Conservation (phyloP, 2,888 invertebrate species). For the Vandiemenella viatica region DNA sequence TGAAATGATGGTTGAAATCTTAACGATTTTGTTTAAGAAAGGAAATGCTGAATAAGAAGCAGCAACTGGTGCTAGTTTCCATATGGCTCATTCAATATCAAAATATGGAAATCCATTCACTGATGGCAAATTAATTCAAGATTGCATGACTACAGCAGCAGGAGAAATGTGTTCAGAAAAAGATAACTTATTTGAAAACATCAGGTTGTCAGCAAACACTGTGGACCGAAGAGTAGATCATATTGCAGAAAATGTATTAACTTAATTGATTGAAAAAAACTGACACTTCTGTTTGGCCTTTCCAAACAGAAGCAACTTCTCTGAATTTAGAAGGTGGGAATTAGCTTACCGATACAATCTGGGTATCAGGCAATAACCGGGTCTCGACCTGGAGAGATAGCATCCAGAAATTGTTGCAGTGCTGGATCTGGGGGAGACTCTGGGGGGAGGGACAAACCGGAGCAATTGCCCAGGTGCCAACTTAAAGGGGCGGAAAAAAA, state of each 20-base stretch:
- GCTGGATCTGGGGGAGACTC: no score
- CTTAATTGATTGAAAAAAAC: background rate
- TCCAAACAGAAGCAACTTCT: no score
- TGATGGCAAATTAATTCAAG: background rate
- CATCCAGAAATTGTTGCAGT: no score
- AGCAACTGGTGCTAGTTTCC: background rate
- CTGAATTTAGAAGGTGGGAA: no score
- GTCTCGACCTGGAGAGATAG: no score
- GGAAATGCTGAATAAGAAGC: background rate
- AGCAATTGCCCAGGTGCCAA: no score
- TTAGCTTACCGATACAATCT: no score
- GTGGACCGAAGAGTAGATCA: background rate
- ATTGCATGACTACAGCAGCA: background rate
- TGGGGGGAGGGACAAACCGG: no score
- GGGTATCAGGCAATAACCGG: no score
- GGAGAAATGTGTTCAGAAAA: background rate
- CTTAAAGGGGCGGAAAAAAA: no score
- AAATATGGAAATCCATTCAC: background rate
- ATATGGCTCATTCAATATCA: background rate
- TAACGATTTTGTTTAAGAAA: background rate
- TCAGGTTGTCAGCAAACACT: background rate
- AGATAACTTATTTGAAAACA: background rate
- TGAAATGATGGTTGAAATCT: background rate
- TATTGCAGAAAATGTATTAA: background rate
- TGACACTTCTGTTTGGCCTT: no score